Evolutionary conservation across 2,113 vertebrate species (phyloP), one percentile per base, ranked within the genome.

Genomic region (Limanda limanda): DNA sequence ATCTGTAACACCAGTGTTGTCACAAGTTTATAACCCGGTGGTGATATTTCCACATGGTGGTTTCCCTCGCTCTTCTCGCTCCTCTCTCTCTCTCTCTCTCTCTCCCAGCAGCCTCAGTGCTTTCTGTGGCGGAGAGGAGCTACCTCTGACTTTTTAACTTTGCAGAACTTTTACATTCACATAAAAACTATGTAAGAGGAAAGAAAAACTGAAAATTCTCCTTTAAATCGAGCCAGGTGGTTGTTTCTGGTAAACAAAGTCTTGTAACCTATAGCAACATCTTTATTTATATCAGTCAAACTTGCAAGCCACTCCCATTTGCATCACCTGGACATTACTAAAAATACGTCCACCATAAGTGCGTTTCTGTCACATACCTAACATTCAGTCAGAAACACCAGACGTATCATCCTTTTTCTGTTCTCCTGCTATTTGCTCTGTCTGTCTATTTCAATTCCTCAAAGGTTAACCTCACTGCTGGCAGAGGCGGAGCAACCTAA

Each of bases 401-500:
- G 27, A 62, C 11, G 71, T 63, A 58, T 76, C 48, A 17, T 47
- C 27, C 31, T 14, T 48, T 54, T 59, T 40, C 42, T 35, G 9
- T 52, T 55, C 58, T 37, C 59, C 58, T 59, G 52, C 55, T 82
- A 62, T 89, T 87, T 77, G 74, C 69, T 60, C 64, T 58, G 52
- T 62, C 8, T 20, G 31, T 9, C 76, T 86, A 76, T 84, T 87
- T 83, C 54, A 18, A 75, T 20, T 73, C 72, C 73, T 78, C 52
- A 71, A 81, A 78, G 70, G 20, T 86, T 54, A 76, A 71, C 76
- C 76, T 86, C 74, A 76, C 58, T 40, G 56, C 72, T 74, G 76
- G 76, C 62, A 0, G 61, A 70, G 56, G 75, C 52, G 51, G 55
- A 74, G 68, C 40, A 78, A 80, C 74, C 60, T 56, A 71, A 81